Percentiles rank a stretch among this genome's conserved stretches.
Conservation (phyloP, 2,113 vertebrate species). For the Circaetus gallicus region DNA sequence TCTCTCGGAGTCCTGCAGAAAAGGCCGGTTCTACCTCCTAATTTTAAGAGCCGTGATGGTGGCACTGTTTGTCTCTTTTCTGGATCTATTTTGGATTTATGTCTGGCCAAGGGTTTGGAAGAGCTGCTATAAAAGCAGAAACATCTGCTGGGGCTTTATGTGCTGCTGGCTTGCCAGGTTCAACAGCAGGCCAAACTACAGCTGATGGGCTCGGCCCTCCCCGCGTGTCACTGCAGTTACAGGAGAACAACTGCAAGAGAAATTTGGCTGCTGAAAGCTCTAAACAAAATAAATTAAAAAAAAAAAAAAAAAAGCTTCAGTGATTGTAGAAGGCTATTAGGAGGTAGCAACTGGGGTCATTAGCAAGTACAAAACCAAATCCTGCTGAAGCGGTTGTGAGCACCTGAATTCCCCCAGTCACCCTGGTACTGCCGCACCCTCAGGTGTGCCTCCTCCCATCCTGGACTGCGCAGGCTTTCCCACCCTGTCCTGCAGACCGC, state of each 20-base stretch:
- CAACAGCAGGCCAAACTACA: constrained; percentile 6
- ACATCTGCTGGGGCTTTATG: background rate
- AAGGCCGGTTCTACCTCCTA: constrained; percentile 19
- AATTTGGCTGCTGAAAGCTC: background rate
- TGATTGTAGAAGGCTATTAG: background rate
- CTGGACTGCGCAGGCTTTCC: background rate
- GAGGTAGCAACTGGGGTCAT: background rate
- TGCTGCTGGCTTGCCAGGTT: constrained; percentile 4
- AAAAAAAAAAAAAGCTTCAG: background rate
- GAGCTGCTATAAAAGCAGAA: constrained; percentile 30
- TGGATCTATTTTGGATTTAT: constrained; percentile 17
- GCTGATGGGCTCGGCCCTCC: background rate
- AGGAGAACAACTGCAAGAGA: background rate
- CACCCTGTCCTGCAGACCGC: background rate
- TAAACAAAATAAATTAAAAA: background rate
- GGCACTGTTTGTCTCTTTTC: constrained; percentile 13
- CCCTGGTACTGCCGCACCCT: background rate
- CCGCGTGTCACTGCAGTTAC: constrained; percentile 32
- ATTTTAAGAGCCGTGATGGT: constrained; percentile 38
- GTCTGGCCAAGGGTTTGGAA: constrained; percentile 22
- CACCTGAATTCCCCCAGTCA: rapidly evolving
- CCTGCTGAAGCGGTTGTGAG: background rate
- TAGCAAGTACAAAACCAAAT: background rate
- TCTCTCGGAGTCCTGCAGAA: background rate
- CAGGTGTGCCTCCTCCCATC: background rate